phyloP scores from a whole-genome alignment of 2,888 invertebrate species.

The Seira musarum region DNA sequence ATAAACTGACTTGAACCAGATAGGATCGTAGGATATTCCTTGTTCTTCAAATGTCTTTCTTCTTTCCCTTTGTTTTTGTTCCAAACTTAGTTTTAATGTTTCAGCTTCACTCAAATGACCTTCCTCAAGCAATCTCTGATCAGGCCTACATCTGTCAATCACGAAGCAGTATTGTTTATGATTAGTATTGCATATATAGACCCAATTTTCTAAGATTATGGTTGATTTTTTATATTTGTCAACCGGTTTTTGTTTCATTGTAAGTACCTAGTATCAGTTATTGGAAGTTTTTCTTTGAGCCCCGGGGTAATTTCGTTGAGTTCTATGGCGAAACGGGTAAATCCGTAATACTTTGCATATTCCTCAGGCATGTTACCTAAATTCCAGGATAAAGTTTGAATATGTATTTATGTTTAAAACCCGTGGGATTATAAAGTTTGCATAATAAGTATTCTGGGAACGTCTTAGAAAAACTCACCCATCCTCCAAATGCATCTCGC shows the following conservation, averaged over 20 bases:
- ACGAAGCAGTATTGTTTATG: background rate
- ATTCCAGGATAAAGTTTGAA: slow-evolving; percentile 35
- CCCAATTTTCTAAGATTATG: too few relatives aligned
- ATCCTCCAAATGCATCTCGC: slow-evolving; percentile 86
- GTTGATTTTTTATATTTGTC: too few relatives aligned
- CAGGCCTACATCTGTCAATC: slow-evolving; percentile 82
- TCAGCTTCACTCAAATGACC: slow-evolving; percentile 84
- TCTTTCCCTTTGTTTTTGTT: slow-evolving; percentile 83
- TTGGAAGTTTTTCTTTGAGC: slow-evolving; percentile 77
- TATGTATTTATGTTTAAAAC: background rate
- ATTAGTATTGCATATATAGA: background rate
- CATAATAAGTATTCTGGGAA: background rate
- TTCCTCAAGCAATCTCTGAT: slow-evolving; percentile 83
- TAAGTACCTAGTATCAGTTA: slow-evolving; percentile 80
- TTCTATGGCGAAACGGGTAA: slow-evolving; percentile 88
- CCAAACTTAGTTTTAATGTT: slow-evolving; percentile 80
- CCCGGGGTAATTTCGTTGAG: slow-evolving; percentile 84
- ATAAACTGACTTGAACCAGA: slow-evolving; percentile 78
- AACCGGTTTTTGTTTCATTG: too few relatives aligned
- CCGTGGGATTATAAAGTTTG: background rate
- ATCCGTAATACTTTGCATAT: slow-evolving; percentile 86
- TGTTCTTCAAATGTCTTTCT: slow-evolving; percentile 78
- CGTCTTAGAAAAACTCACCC: slow-evolving; percentile 76
- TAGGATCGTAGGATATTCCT: slow-evolving; percentile 73
- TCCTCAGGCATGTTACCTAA: slow-evolving; percentile 85